Evolutionary conservation across 2,113 vertebrate species (phyloP).

Genomic region (Geococcyx californianus): DNA sequence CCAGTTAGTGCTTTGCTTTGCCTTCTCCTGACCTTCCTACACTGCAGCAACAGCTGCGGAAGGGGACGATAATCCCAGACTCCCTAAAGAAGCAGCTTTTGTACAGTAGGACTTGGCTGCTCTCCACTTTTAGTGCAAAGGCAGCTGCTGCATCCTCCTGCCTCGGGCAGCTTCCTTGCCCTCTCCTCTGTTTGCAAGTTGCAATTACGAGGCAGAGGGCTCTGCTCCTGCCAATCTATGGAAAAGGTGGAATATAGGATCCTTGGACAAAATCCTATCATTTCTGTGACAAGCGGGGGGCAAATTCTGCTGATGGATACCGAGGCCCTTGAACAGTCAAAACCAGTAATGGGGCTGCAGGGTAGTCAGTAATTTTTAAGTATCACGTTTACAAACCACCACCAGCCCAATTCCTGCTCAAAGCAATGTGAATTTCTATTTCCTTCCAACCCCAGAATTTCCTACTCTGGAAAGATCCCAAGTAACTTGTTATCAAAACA

Average conservation of each 20-base stretch:
- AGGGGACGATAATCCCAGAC: neutral
- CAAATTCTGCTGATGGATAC: neutral
- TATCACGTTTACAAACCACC: accelerated
- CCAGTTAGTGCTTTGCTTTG: neutral
- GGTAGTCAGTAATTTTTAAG: neutral
- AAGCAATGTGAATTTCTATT: neutral
- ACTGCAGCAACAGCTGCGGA: neutral
- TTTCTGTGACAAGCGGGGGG: neutral
- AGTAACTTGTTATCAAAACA: neutral
- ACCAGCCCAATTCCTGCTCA: neutral
- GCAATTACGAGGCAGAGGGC: neutral
- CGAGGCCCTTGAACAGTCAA: neutral
- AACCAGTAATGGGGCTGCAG: neutral
- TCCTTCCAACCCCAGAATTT: neutral
- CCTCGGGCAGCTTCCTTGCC: neutral
- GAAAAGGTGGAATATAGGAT: neutral
- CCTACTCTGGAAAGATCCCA: neutral
- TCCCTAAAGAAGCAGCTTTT: neutral
- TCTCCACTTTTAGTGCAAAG: neutral
- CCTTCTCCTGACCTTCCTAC: neutral
- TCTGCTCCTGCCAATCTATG: neutral
- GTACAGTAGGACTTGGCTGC: neutral
- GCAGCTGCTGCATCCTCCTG: neutral
- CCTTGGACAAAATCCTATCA: accelerated
- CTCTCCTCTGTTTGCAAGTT: neutral